These are phyloP conservation scores for Bilobella aurantiaca DNA, from an alignment of 1,140 invertebrate genomes.

Conservation along the genomic window DNA sequence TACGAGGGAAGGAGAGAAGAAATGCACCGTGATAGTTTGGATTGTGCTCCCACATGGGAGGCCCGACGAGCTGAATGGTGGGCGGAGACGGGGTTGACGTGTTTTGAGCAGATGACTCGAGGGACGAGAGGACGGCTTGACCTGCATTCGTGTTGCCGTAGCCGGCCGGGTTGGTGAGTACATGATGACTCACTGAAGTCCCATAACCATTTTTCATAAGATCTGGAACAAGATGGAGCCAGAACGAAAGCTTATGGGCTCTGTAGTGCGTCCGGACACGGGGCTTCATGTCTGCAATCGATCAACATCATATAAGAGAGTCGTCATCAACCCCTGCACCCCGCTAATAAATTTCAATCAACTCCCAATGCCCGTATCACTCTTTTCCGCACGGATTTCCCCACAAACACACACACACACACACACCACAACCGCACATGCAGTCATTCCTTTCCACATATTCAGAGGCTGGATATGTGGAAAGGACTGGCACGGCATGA, in stretches of 20 bases:
- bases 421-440: too few species aligned
- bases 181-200: constrained; percentile 27
- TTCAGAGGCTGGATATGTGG: too few species aligned
- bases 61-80: constrained; percentile 31
- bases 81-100: constrained; percentile 35
- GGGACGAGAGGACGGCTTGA: too few species aligned
- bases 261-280: constrained; percentile 89
- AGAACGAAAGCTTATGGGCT: constrained; percentile 87
- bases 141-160: too few species aligned
- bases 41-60: constrained; percentile 34
- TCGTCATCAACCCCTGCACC: too few species aligned
- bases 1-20: constrained; percentile 28
- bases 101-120: neutral
- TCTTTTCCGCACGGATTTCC: too few species aligned
- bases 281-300: constrained; percentile 61
- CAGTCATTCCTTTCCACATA: too few species aligned
- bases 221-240: constrained; percentile 89
- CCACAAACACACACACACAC: too few species aligned
- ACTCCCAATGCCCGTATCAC: too few species aligned
- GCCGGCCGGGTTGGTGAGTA: neutral
- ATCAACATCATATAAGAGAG: too few species aligned
- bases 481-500: too few species aligned
- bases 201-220: constrained; percentile 67
- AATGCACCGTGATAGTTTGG: constrained; percentile 6
- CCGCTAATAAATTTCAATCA: too few species aligned